Evolutionary conservation across 1,140 invertebrate genomes (phyloP), one percentile per base, ranked within the genome.

Genomic region (Cydia amplana): DNA sequence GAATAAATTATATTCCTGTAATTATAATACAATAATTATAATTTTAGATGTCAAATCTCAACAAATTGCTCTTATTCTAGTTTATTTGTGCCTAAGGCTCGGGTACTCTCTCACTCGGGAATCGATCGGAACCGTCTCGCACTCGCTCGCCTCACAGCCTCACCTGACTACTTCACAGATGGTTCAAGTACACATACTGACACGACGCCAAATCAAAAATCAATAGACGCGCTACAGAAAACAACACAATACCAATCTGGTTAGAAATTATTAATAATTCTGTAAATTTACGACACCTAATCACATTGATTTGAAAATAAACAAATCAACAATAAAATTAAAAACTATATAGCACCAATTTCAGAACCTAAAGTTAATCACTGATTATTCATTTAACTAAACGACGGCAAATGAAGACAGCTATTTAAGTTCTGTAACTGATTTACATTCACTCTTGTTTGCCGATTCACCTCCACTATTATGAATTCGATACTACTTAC

Each of bases 1-100:
- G 85, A 89, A 92, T 92, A 91, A 91, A 89, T 92, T 92, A 91
- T 92, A 91, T 90, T 89, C 90, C 85, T 90, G 85, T 86, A 51
- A 74, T 85, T 82, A 84, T 86, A 82, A 86, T 90, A 89, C 87
- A 89, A 91, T 90, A 82, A 87, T 74, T 60, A 60, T 84, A 85
- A 87, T 85, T 81, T 82, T 83, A 80, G 86, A 81, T 87, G 89
- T 92, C 90, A 92, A 87, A 84, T 88, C 85, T 91, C 87, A 91
- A 90, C 83, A 88, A 85, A 73, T 87, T 85, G 79, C 75, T 63
- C 79, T 85, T 88, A 89, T 63, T 79, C 83, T 88, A 87, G 65
- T 84, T 51, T 85, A 79, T 87, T 92, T 92, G 90, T 90, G 90
- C 89, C 88, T 87, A 85, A 85, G 46, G 72, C 65, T 70, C 32